Percentiles rank a stretch among this genome's conserved stretches.
Evolutionary conservation across 2,797 vertebrate species (phyloP).

Genomic region (Gambusia yucatana): DNA sequence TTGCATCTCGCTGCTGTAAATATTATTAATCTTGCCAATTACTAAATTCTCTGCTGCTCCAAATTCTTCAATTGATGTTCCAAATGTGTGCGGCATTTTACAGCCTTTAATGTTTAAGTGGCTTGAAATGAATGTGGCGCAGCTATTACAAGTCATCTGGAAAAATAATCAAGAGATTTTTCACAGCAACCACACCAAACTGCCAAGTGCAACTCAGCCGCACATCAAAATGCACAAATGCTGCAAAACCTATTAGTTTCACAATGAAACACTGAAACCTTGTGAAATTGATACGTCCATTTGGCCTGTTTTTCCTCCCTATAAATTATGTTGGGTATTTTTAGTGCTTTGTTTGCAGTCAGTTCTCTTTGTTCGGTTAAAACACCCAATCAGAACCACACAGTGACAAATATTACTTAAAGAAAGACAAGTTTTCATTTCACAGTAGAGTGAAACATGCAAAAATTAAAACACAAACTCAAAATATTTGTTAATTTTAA

Average conservation of each 20-base stretch:
- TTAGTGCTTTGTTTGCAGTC: background rate
- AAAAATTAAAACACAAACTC: background rate
- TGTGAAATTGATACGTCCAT: background rate
- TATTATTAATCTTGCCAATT: constrained; percentile 86
- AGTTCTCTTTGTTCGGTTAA: background rate
- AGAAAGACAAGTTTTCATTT: background rate
- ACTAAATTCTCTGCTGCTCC: constrained; percentile 81
- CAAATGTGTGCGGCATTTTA: constrained; percentile 68
- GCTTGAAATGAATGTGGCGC: constrained; percentile 72
- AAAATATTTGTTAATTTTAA: background rate
- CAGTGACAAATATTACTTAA: background rate
- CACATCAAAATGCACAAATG: constrained; percentile 4
- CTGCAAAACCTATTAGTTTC: constrained; percentile 10
- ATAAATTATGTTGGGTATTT: background rate
- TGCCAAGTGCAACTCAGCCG: constrained; percentile 25
- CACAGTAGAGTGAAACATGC: background rate
- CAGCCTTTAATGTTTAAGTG: constrained; percentile 80
- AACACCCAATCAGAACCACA: background rate
- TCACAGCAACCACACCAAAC: constrained; percentile 32
- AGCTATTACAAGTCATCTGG: constrained; percentile 70
- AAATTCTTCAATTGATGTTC: constrained; percentile 80
- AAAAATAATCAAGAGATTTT: constrained; percentile 67
- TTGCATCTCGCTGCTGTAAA: constrained; percentile 83
- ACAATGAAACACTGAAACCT: background rate
- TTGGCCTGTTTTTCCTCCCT: background rate